Evolutionary conservation across 2,113 vertebrate genomes (phyloP).

Genomic region (Microtus ochrogaster): DNA sequence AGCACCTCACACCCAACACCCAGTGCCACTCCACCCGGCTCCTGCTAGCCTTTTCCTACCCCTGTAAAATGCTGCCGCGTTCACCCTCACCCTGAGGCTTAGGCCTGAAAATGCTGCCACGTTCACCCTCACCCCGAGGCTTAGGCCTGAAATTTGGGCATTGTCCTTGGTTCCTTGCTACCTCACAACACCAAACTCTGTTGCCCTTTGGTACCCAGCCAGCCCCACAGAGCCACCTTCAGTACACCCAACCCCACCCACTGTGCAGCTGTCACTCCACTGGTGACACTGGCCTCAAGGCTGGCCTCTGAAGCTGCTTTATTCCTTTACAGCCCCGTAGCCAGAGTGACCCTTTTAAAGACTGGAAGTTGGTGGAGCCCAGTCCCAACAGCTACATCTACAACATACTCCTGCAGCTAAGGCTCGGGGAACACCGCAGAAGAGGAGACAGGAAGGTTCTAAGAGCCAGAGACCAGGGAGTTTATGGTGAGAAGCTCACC

Average conservation of each 20-base stretch:
- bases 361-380: not conserved
- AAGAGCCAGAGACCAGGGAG: not conserved
- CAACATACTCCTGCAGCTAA: not conserved
- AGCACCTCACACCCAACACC: not conserved
- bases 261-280: too few species aligned
- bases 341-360: not conserved
- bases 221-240: not conserved
- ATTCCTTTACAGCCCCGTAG: not conserved
- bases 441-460: not conserved
- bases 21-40: not conserved
- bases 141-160: too few species aligned
- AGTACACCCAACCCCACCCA: not conserved
- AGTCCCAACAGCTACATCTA: not conserved
- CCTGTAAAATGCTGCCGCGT: not conserved
- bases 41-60: not conserved
- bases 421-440: not conserved
- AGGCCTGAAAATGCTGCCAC: not conserved
- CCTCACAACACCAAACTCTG: not conserved
- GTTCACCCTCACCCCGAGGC: too few species aligned
- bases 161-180: not conserved
- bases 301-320: not conserved
- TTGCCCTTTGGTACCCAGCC: not conserved
- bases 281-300: not conserved
- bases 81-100: too few species aligned
- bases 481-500: too few species aligned